A percentile compares a stretch with the other conserved stretches of the same genome.
Evolutionary conservation across 2,113 vertebrate genomes (phyloP).

Genomic region (Xenotilapia caudafasciata): DNA sequence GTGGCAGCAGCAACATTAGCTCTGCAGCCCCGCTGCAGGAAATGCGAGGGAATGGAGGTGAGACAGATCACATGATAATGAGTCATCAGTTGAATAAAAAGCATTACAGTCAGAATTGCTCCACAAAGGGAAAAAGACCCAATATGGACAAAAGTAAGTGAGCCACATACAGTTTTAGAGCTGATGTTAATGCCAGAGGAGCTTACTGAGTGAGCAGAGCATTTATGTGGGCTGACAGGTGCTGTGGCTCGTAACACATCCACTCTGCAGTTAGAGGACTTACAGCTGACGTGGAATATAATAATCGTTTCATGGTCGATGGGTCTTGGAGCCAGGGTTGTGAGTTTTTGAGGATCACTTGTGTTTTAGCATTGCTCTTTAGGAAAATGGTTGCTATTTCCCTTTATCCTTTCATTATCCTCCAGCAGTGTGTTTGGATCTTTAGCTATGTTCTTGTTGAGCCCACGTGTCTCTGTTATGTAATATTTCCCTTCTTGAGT

Average conservation of each 20-base stretch:
- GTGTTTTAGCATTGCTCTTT: rapidly evolving
- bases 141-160: not conserved
- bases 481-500: not conserved
- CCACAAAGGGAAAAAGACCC: rapidly evolving
- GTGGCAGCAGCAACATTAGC: not conserved
- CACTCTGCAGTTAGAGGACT: not conserved
- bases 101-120: not conserved
- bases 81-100: not conserved
- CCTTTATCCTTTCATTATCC: not conserved
- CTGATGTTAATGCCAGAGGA: not conserved
- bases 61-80: not conserved
- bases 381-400: not conserved
- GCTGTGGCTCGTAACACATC: rapidly evolving
- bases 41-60: not conserved
- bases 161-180: not conserved
- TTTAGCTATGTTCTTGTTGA: not conserved
- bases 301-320: not conserved
- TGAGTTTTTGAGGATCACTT: not conserved
- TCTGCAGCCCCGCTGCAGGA: not conserved
- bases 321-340: not conserved
- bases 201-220: not conserved
- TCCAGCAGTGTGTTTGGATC: not conserved
- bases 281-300: not conserved
- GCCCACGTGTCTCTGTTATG: not conserved
- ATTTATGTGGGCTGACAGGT: not conserved